Conservation (phyloP, 2,113 vertebrate species). For the Furnarius figulus region DNA sequence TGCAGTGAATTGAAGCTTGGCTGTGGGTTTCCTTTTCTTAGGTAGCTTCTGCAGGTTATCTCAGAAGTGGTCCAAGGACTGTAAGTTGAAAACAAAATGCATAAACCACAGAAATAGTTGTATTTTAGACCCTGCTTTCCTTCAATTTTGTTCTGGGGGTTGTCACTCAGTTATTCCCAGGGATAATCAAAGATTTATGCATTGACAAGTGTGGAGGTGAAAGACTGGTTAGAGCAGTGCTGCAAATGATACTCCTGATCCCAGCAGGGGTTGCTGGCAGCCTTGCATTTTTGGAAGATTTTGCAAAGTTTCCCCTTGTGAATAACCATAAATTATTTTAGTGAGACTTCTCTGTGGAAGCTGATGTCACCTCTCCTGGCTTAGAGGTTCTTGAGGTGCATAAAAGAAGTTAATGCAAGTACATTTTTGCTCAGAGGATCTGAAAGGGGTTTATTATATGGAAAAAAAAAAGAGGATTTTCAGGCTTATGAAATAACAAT, state of each 20-base stretch:
- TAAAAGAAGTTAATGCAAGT: slow-evolving; percentile 34
- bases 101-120: not conserved
- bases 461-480: slow-evolving; percentile 31
- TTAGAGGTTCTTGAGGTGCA: slow-evolving; percentile 33
- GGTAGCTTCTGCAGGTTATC: not conserved
- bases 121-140: not conserved
- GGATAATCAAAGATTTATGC: slow-evolving; percentile 75
- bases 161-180: slow-evolving; percentile 70
- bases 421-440: slow-evolving; percentile 13
- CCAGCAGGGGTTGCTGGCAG: slow-evolving; percentile 66
- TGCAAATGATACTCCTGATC: slow-evolving; percentile 78
- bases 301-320: slow-evolving; percentile 37
- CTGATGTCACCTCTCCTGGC: slow-evolving; percentile 41
- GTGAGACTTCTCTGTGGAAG: slow-evolving; percentile 25
- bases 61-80: not conserved
- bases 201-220: slow-evolving; percentile 74
- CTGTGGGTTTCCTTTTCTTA: not conserved
- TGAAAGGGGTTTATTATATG: not conserved
- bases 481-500: slow-evolving; percentile 41
- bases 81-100: not conserved
- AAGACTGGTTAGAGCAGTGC: slow-evolving; percentile 66
- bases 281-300: slow-evolving; percentile 40
- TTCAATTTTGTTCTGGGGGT: slow-evolving; percentile 23
- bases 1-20: not conserved
- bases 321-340: slow-evolving; percentile 71